Evolutionary conservation across 2,113 vertebrate genomes (phyloP).

Genomic region (Leucoraja erinaceus): DNA sequence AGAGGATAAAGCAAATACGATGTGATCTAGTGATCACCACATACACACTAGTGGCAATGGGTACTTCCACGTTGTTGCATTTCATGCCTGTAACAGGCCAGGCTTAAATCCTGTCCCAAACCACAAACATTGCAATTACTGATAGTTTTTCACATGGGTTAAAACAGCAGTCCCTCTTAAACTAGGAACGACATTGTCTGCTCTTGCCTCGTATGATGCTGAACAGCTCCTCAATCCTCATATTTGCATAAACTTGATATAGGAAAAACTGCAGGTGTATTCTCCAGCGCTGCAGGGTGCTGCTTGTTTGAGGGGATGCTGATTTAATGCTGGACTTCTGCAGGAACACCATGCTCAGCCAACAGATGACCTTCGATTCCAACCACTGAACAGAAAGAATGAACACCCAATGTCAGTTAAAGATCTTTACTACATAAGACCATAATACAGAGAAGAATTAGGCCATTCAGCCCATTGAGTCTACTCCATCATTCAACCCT

Average conservation of each 20-base stretch:
- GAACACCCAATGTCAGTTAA: background rate
- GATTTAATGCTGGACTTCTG: slow-evolving; percentile 48
- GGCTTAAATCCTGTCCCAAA: background rate
- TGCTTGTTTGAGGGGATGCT: slow-evolving; percentile 46
- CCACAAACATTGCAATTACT: background rate
- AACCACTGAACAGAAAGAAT: slow-evolving; percentile 69
- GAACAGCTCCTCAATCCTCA: slow-evolving; percentile 95
- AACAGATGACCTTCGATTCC: slow-evolving; percentile 78
- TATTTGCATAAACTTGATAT: slow-evolving; percentile 85
- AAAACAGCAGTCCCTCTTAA: background rate
- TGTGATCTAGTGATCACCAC: background rate
- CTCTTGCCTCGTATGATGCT: slow-evolving; percentile 83
- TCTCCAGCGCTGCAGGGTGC: slow-evolving; percentile 77
- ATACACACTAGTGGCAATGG: background rate
- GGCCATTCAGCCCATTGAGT: too few species aligned
- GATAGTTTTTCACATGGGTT: background rate
- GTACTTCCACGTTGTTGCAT: background rate
- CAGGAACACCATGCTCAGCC: slow-evolving; percentile 84
- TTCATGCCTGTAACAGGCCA: background rate
- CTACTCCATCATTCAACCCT: too few species aligned
- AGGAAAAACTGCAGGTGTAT: slow-evolving; percentile 92
- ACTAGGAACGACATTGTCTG: background rate
- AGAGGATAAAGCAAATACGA: background rate
- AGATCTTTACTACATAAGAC: background rate
- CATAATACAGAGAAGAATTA: too few species aligned